Evolutionary conservation across 2,797 vertebrate genomes (phyloP).

Genomic region (Platalea minor): DNA sequence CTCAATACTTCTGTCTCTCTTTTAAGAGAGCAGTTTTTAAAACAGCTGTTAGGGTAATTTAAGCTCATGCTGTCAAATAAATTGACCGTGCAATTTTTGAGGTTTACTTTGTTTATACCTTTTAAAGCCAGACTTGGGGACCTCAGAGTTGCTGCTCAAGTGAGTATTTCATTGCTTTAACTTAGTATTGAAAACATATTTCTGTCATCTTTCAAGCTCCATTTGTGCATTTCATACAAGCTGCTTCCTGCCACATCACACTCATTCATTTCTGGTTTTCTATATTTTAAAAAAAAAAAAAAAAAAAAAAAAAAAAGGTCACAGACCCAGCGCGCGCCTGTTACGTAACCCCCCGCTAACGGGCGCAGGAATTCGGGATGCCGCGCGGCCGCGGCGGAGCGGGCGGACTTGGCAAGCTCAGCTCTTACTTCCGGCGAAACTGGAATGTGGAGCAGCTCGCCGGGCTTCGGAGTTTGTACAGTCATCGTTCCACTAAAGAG

Average conservation of each 20-base stretch:
- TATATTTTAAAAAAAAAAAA: not conserved
- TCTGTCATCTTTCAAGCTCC: not conserved
- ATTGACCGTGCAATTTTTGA: slow-evolving; percentile 38
- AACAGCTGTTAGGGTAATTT: slow-evolving; percentile 50
- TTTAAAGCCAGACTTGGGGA: not conserved
- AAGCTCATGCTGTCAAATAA: slow-evolving; percentile 40
- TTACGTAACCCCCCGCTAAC: not conserved
- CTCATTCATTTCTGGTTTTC: slow-evolving; percentile 26
- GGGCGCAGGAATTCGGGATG: not conserved
- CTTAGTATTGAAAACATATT: slow-evolving; percentile 6
- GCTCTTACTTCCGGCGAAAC: slow-evolving; percentile 39
- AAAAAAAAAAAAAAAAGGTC: not conserved
- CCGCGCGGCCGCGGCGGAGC: not conserved
- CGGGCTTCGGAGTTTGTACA: not conserved
- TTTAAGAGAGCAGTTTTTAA: not conserved
- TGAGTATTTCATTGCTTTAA: slow-evolving; percentile 5
- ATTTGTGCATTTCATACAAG: not conserved
- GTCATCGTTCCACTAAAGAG: slow-evolving; percentile 11
- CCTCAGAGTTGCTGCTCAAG: not conserved
- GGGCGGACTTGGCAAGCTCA: not conserved
- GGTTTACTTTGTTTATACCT: slow-evolving; percentile 54
- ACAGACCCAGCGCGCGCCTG: rapidly evolving
- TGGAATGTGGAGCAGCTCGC: not conserved
- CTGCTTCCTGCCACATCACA: slow-evolving; percentile 44
- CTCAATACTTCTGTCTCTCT: not conserved